A percentile compares a stretch with the other conserved stretches of the same genome.
Evolutionary conservation across 2,888 invertebrate species (phyloP).

Genomic region (Epistrophe eligans): DNA sequence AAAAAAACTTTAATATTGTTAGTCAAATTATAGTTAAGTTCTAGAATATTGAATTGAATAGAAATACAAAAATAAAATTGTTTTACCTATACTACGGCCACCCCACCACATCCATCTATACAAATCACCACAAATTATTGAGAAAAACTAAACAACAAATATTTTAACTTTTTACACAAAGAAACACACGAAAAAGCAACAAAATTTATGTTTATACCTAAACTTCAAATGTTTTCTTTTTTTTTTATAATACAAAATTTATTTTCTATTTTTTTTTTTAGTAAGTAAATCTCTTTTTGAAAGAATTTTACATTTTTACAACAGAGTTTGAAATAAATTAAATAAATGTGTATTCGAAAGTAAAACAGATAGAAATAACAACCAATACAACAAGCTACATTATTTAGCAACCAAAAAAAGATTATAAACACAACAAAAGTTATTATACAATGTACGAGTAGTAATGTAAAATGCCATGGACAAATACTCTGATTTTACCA

Average conservation of each 20-base stretch:
- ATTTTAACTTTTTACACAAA: constrained; percentile 18
- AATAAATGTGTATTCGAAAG: constrained; percentile 64
- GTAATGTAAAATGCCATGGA: constrained; percentile 78
- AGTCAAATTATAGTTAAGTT: constrained; percentile 76
- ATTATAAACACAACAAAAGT: constrained; percentile 58
- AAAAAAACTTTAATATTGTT: constrained; percentile 67
- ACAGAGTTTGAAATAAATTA: constrained; percentile 24
- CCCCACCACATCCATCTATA: constrained; percentile 72
- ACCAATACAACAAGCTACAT: constrained; percentile 67
- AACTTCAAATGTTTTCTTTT: not conserved
- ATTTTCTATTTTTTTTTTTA: constrained; percentile 16
- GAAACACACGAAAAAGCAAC: constrained; percentile 57
- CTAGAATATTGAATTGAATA: constrained; percentile 73
- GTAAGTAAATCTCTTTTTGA: constrained; percentile 49
- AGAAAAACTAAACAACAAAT: constrained; percentile 17
- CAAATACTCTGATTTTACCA: constrained; percentile 80
- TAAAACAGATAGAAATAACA: constrained; percentile 64
- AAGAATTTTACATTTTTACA: constrained; percentile 64
- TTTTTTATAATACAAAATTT: constrained; percentile 8
- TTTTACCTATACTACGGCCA: constrained; percentile 71
- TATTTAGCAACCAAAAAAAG: constrained; percentile 60
- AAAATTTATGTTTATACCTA: constrained; percentile 43
- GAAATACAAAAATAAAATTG: constrained; percentile 57
- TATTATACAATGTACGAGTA: constrained; percentile 75
- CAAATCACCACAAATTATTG: constrained; percentile 74